These are phyloP conservation scores for Suillia variegata DNA, from an alignment of 2,888 invertebrate species.

Conservation along the genomic window DNA sequence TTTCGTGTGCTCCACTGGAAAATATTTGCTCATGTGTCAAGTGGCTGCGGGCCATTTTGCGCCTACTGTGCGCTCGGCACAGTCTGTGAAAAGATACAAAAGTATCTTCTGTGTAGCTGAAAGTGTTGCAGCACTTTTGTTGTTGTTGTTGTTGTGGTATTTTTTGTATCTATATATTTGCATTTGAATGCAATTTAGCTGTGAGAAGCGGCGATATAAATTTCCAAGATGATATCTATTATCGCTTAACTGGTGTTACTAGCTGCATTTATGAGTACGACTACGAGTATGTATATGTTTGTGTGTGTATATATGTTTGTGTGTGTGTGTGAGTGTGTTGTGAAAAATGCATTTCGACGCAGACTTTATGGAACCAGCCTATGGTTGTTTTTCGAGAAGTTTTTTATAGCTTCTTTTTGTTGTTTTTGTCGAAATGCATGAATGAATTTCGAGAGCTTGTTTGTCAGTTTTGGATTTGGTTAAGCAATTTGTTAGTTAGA, in stretches of 20 bases:
- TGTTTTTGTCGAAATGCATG: not conserved
- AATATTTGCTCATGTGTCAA: constrained; percentile 46
- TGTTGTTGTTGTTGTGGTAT: constrained; percentile 15
- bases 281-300: constrained; percentile 8
- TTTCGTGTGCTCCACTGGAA: constrained; percentile 25
- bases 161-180: constrained; percentile 31
- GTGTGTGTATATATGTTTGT: constrained; percentile 10
- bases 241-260: constrained; percentile 48
- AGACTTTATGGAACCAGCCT: constrained; percentile 30
- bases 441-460: constrained; percentile 3
- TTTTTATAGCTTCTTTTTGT: too few relatives aligned
- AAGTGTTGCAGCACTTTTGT: constrained; percentile 14
- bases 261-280: constrained; percentile 42
- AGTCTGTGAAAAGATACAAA: too few relatives aligned
- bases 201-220: constrained; percentile 39
- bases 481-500: not conserved
- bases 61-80: constrained; percentile 44
- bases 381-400: too few relatives aligned
- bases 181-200: constrained; percentile 39
- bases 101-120: constrained; percentile 4
- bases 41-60: constrained; percentile 51
- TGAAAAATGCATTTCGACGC: constrained; percentile 10
- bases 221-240: constrained; percentile 53
- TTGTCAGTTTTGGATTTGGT: not conserved
- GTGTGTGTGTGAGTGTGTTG: not conserved